A percentile compares a stretch with the other conserved stretches of the same genome.
These are phyloP conservation scores for Augochlorella aurata DNA, from an alignment of 2,888 invertebrate species.

Conservation along the genomic window DNA sequence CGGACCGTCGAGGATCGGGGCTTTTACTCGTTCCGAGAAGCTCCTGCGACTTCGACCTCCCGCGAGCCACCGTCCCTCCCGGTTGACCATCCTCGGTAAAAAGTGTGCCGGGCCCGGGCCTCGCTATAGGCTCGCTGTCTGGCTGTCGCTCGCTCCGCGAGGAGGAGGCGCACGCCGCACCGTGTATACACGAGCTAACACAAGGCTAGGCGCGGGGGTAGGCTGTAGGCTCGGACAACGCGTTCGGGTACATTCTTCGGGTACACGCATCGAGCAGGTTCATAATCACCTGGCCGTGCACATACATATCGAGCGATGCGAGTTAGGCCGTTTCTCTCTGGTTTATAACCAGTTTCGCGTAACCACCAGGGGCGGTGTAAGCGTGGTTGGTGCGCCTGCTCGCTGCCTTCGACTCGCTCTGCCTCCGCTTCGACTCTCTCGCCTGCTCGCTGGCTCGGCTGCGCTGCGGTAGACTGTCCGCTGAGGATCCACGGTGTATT, in stretches of 20 bases:
- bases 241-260: slow-evolving; percentile 51
- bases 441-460: background rate
- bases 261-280: slow-evolving; percentile 61
- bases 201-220: slow-evolving; percentile 42
- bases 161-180: slow-evolving; percentile 35
- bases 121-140: slow-evolving; percentile 16
- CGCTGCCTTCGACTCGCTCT: background rate
- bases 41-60: slow-evolving; percentile 21
- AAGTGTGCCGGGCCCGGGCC: background rate
- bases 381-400: slow-evolving; percentile 44
- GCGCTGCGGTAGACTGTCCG: slow-evolving; percentile 36
- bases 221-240: slow-evolving; percentile 26
- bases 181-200: slow-evolving; percentile 55
- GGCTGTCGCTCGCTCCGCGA: no score
- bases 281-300: slow-evolving; percentile 61
- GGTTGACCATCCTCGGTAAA: background rate
- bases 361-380: slow-evolving; percentile 60
- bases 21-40: slow-evolving; percentile 39
- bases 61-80: background rate
- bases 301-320: slow-evolving; percentile 58
- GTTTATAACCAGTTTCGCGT: slow-evolving; percentile 62
- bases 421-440: no score
- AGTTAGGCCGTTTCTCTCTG: slow-evolving; percentile 60
- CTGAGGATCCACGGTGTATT: slow-evolving; percentile 33
- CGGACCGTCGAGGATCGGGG: slow-evolving; percentile 1